Base-by-base conservation (phyloP, 2,888 invertebrate species). In the Bellardia pandia region DNA sequence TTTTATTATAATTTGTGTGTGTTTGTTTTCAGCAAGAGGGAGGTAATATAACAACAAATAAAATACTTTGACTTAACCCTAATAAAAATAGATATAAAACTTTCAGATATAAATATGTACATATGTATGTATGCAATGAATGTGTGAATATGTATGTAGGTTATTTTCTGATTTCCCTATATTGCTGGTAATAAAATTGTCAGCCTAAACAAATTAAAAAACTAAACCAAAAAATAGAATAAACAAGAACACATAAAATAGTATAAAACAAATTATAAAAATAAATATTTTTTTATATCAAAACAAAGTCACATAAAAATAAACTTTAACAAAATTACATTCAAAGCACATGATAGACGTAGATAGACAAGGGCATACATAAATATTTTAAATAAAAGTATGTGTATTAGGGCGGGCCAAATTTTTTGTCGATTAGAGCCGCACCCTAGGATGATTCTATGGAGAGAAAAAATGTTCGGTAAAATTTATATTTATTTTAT, bases 171-270 rank as follows among this genome's bases (percentile, higher is more conserved):
- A 30, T 75, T 23, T 48, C 45, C 5, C 33, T 60, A 4, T 53
- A 23, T 76, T 40, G 11, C 8, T 48, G 62, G 40, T 23, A 60
- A 51, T 51, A 72, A 80, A 72, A 42, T 64, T 51, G 64, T 53
- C 53, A 72, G 71, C 72, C 72, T 80, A 72, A 71, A 64, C 79
- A 80, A 80, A 80, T 80, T 80, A 72, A 72, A 71, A 64, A 33
- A 51, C 23, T 40, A 64, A 64, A 64, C 71, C 23, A 60, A 72
- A 80, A 40, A 62, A 14, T 64, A 30, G 72, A 71, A 64, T 56
- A 51, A 53, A 53, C 30, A 72, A 48, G 62, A 23, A 14, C 33
- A 60, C 11, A 16, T 37, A 33, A 51, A 30, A 48, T 51, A 13
- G 48, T n/a, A 53, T 62, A 66, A 66, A 77, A 48, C 45, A 76